A percentile compares a stretch with the other conserved stretches of the same genome.
These are phyloP conservation scores for Drosophila recens DNA, from an alignment of 2,888 invertebrate genomes.

Conservation along the genomic window DNA sequence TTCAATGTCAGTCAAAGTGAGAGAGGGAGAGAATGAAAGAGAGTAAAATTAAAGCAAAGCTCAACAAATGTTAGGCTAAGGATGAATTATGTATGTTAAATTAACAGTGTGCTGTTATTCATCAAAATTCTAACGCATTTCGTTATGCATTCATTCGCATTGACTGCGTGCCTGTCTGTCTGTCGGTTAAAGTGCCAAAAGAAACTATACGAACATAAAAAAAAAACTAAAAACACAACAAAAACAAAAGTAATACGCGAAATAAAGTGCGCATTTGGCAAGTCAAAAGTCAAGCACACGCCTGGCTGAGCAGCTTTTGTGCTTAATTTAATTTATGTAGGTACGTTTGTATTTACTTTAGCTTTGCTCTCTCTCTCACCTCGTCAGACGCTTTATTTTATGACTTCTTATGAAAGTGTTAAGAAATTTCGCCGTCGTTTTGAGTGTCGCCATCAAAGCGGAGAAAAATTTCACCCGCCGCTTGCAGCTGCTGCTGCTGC, in stretches of 20 bases:
- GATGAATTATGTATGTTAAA: constrained; percentile 29
- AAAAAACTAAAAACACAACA: background rate
- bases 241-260: constrained; percentile 26
- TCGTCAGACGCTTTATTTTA: constrained; percentile 38
- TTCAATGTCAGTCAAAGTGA: constrained; percentile 65
- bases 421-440: constrained; percentile 69
- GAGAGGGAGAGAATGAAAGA: constrained; percentile 25
- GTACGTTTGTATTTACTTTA: constrained; percentile 14
- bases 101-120: constrained; percentile 39
- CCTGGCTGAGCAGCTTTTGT: constrained; percentile 60
- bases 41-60: constrained; percentile 18
- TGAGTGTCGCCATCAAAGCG: constrained; percentile 44
- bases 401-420: constrained; percentile 73
- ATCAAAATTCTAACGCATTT: constrained; percentile 20
- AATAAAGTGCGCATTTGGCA: constrained; percentile 49
- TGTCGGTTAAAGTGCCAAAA: background rate
- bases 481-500: constrained; percentile 26
- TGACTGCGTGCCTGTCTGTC: constrained; percentile 3
- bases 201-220: background rate
- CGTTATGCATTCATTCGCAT: constrained; percentile 13
- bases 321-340: constrained; percentile 63
- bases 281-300: constrained; percentile 59
- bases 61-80: constrained; percentile 40
- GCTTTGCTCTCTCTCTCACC: constrained; percentile 16
- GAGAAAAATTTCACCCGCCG: constrained; percentile 68